These are phyloP conservation scores for Portevinia maculata DNA, from an alignment of 2,888 invertebrate genomes.

Conservation along the genomic window DNA sequence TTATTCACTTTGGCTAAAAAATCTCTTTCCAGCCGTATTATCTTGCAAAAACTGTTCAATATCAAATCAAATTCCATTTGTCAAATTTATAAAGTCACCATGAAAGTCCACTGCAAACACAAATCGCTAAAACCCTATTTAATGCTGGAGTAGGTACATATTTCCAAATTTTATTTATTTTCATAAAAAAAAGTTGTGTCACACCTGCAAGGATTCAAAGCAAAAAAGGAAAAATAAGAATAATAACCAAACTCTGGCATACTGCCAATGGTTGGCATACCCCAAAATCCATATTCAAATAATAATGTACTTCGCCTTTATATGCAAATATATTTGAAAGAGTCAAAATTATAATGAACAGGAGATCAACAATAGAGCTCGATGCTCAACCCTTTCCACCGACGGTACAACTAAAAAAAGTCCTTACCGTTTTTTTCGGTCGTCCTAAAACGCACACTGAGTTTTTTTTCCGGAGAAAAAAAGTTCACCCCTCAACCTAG, in stretches of 20 bases:
- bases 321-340: slow-evolving; percentile 66
- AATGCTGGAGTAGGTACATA: not conserved
- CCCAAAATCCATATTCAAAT: slow-evolving; percentile 39
- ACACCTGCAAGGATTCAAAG: slow-evolving; percentile 36
- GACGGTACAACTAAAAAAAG: slow-evolving; percentile 16
- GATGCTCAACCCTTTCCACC: slow-evolving; percentile 55
- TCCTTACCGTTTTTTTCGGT: slow-evolving; percentile 13
- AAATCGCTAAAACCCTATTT: slow-evolving; percentile 48
- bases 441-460: slow-evolving; percentile 11
- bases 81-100: slow-evolving; percentile 35
- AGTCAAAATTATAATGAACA: slow-evolving; percentile 58
- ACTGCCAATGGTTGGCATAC: slow-evolving; percentile 20
- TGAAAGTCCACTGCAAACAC: slow-evolving; percentile 21
- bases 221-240: slow-evolving; percentile 29
- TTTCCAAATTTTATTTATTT: not conserved
- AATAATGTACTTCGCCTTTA: slow-evolving; percentile 21
- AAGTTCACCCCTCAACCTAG: slow-evolving; percentile 60
- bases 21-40: no score
- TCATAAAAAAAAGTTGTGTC: slow-evolving; percentile 12
- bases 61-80: not conserved
- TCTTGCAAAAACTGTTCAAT: not conserved
- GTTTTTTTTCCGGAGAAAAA: slow-evolving; percentile 40
- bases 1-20: no score
- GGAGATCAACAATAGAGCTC: slow-evolving; percentile 56
- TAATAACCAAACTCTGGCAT: slow-evolving; percentile 13